Evolutionary conservation across 2,113 vertebrate genomes (phyloP).

Genomic region (Neodon shergylaensis): DNA sequence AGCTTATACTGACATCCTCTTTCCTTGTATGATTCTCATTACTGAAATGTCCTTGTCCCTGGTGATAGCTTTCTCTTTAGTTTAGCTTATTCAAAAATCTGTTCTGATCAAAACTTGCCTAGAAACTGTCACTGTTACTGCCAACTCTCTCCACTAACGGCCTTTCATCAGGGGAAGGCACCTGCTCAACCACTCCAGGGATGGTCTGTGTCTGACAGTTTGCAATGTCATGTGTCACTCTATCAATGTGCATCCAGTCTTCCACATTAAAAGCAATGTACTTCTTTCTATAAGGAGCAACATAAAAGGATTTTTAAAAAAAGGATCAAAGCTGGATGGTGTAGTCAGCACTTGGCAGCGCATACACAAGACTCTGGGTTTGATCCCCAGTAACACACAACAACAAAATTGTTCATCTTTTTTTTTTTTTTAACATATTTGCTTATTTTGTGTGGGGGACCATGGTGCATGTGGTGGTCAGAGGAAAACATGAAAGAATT

Average conservation of each 20-base stretch:
- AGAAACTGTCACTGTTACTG: not conserved
- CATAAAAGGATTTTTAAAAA: not conserved
- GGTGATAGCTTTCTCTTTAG: not conserved
- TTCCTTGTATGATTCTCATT: not conserved
- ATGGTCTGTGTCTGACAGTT: not conserved
- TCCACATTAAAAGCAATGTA: not conserved
- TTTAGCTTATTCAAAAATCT: slow-evolving; percentile 2
- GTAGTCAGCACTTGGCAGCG: no score
- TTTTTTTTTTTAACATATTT: not conserved
- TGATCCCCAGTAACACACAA: not conserved
- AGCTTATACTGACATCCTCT: accelerated
- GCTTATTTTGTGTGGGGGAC: not conserved
- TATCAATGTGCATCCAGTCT: not conserved
- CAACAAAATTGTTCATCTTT: not conserved
- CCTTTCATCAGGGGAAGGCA: not conserved
- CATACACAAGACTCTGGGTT: not conserved
- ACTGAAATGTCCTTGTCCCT: not conserved
- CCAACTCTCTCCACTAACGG: not conserved
- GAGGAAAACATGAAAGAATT: not conserved
- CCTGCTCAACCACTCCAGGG: not conserved
- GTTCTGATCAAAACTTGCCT: not conserved
- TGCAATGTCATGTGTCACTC: not conserved
- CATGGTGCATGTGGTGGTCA: not conserved
- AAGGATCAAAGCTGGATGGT: not conserved
- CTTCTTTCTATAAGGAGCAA: not conserved